These are phyloP conservation scores for Andrena flavipes DNA, from an alignment of 2,888 invertebrate species.

Conservation along the genomic window DNA sequence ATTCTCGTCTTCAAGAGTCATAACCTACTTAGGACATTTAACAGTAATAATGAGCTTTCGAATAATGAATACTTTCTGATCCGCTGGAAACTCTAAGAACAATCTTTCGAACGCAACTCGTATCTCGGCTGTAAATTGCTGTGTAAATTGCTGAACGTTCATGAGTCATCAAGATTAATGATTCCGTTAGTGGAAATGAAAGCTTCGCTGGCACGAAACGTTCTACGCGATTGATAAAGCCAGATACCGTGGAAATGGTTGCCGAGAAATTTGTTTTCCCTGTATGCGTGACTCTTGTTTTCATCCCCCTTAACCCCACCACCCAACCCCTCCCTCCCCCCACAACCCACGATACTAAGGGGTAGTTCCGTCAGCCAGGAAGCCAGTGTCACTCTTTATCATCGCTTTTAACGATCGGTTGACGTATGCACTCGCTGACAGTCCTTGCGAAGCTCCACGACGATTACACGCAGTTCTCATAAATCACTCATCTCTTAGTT, in stretches of 20 bases:
- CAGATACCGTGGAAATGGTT: conserved; percentile 39
- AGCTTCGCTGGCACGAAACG: conserved; percentile 44
- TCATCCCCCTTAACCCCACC: neutral
- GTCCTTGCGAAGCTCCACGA: conserved; percentile 33
- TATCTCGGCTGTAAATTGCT: conserved; percentile 12
- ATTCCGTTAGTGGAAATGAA: conserved; percentile 37
- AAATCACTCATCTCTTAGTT: conserved; percentile 37
- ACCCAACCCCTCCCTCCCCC: no score
- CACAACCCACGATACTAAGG: conserved; percentile 5
- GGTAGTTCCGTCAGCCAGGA: conserved; percentile 12
- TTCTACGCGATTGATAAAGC: conserved; percentile 40
- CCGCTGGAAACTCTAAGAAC: no score
- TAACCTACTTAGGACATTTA: no score
- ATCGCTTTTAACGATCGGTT: conserved; percentile 48
- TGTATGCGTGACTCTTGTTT: conserved; percentile 40
- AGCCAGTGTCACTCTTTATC: conserved; percentile 45
- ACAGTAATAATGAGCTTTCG: no score
- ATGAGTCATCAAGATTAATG: conserved; percentile 34
- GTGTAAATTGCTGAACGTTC: conserved; percentile 15
- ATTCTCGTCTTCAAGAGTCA: no score
- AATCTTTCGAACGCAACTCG: neutral
- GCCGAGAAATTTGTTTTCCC: conserved; percentile 42
- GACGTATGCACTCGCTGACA: conserved; percentile 50
- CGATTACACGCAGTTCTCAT: conserved; percentile 36
- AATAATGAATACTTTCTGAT: no score